A percentile compares a stretch with the other conserved stretches of the same genome.
These are phyloP conservation scores for Python bivittatus DNA, from an alignment of 2,113 vertebrate genomes.

Conservation along the genomic window DNA sequence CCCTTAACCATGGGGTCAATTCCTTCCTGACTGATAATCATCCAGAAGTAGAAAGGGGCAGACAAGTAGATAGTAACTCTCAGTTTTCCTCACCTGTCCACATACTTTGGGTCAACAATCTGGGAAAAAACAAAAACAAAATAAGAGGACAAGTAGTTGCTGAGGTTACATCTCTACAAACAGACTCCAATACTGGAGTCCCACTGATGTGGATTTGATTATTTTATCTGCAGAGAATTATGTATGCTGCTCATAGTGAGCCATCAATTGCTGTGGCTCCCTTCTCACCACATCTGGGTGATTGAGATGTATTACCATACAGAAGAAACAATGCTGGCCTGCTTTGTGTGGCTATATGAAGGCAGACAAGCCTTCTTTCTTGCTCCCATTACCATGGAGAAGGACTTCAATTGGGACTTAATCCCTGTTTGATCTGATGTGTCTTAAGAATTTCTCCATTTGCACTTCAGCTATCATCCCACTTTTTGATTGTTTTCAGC, in stretches of 20 bases:
- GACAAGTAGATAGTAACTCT: neutral
- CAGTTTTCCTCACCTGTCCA: neutral
- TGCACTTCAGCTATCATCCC: neutral
- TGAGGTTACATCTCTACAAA: neutral
- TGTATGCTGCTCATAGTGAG: neutral
- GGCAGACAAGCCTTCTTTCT: neutral
- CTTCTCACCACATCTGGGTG: neutral
- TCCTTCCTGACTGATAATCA: neutral
- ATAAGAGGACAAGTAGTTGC: neutral
- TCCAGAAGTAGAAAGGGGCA: neutral
- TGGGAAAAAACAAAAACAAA: neutral
- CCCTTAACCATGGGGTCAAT: neutral
- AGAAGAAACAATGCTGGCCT: neutral
- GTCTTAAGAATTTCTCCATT: neutral
- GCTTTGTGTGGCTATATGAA: neutral
- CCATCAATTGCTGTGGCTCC: neutral
- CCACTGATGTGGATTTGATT: neutral
- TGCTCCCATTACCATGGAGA: neutral
- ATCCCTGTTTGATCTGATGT: neutral
- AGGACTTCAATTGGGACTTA: neutral
- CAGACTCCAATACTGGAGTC: neutral
- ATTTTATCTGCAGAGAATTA: neutral
- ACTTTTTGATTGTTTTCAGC: neutral
- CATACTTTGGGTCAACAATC: neutral
- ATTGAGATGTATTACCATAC: neutral